phyloP scores from a whole-genome alignment of 2,888 invertebrate species.

The Tortricodes alternella region DNA sequence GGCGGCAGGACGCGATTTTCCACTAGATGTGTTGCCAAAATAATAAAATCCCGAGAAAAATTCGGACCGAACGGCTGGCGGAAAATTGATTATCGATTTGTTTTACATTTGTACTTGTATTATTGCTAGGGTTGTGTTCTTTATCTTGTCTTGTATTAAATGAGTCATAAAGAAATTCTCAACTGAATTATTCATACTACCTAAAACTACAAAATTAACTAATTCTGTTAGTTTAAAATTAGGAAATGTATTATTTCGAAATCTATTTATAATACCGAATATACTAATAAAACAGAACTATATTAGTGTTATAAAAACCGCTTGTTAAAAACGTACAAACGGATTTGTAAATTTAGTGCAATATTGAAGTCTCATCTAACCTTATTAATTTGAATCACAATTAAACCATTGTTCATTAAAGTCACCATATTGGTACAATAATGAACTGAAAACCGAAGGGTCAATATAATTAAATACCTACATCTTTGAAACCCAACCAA shows the following conservation, averaged over 20 bases:
- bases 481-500: constrained; percentile 74
- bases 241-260: too few relatives aligned
- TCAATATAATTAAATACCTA: constrained; percentile 73
- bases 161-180: background rate
- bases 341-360: background rate
- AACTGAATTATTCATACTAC: too few relatives aligned
- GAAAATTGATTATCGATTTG: constrained; percentile 80
- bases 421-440: constrained; percentile 50
- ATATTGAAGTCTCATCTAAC: background rate
- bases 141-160: background rate
- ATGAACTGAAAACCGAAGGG: constrained; percentile 65
- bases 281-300: too few relatives aligned
- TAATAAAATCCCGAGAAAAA: constrained; percentile 69
- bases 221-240: too few relatives aligned
- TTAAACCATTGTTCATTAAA: constrained; percentile 27
- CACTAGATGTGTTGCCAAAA: constrained; percentile 68
- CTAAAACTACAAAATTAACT: too few relatives aligned
- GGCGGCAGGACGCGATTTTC: constrained; percentile 66
- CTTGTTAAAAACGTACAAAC: too few relatives aligned
- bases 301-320: too few relatives aligned
- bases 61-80: constrained; percentile 63
- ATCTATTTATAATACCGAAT: too few relatives aligned
- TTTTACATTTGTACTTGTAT: constrained; percentile 51
- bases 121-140: constrained; percentile 21
- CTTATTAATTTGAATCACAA: constrained; percentile 26